phyloP scores from a whole-genome alignment of 2,113 vertebrate genomes.

The Hippocampus comes region DNA sequence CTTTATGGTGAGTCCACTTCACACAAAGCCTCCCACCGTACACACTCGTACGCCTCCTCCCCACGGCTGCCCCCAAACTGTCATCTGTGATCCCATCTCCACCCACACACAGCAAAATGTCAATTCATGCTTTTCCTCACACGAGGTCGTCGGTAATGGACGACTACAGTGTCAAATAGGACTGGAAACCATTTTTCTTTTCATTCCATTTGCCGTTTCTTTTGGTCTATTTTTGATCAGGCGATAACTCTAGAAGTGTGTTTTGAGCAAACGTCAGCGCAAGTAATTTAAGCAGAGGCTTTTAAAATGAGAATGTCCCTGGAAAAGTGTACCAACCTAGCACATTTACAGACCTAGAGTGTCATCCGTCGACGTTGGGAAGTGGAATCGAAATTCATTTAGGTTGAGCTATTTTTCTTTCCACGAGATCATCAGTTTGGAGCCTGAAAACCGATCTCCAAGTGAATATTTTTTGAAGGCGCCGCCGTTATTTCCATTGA shows the following conservation, averaged over 20 bases:
- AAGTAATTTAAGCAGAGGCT: background rate
- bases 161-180: background rate
- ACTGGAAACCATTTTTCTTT: background rate
- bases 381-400: background rate
- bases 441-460: background rate
- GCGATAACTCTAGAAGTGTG: background rate
- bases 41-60: slow-evolving; percentile 21
- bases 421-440: background rate
- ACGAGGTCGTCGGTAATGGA: slow-evolving; percentile 31
- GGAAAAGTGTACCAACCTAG: background rate
- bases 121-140: slow-evolving; percentile 51
- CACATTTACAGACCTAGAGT: background rate
- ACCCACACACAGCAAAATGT: slow-evolving; percentile 47
- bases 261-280: background rate
- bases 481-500: too few species aligned
- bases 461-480: background rate
- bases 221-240: background rate
- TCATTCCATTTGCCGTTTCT: background rate
- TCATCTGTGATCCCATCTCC: slow-evolving; percentile 63
- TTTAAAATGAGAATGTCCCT: background rate
- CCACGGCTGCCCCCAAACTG: slow-evolving; percentile 68
- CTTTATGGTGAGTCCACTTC: slow-evolving; percentile 45
- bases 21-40: slow-evolving; percentile 6
- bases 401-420: background rate
- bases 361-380: background rate